Percentiles rank a stretch among this genome's conserved stretches.
Conservation (phyloP, 2,113 vertebrate species). For the Burhinus bistriatus region DNA sequence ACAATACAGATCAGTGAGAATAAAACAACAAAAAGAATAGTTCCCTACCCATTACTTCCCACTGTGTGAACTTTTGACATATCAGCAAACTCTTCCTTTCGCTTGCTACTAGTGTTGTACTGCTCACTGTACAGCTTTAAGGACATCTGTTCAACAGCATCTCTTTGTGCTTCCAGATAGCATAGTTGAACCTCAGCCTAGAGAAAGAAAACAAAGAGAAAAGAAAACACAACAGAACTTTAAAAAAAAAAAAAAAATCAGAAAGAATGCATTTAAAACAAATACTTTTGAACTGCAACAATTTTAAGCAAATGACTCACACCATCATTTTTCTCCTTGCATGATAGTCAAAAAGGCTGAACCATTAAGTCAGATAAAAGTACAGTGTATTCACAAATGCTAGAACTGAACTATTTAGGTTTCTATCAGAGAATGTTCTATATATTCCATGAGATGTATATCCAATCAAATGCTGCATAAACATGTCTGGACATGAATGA, state of each 20-base stretch:
- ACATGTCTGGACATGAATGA: background rate
- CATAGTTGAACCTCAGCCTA: conserved; percentile 82
- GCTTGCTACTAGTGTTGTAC: conserved; percentile 78
- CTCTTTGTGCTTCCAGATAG: conserved; percentile 86
- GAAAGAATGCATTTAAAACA: conserved; percentile 62
- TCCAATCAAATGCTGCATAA: background rate
- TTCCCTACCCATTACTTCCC: conserved; percentile 79
- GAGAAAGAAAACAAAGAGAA: conserved; percentile 69
- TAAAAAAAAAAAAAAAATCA: background rate
- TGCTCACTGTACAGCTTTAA: conserved; percentile 86
- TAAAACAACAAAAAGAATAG: conserved; percentile 74
- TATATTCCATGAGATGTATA: background rate
- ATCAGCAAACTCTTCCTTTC: conserved; percentile 80
- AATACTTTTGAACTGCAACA: conserved; percentile 18
- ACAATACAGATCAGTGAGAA: conserved; percentile 67
- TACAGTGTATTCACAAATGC: conserved; percentile 4
- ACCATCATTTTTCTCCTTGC: background rate
- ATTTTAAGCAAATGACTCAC: conserved; percentile 16
- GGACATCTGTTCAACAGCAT: conserved; percentile 91
- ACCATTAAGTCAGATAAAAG: background rate
- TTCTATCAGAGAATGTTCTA: conserved; percentile 21
- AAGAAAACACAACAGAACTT: background rate
- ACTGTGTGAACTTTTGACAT: conserved; percentile 86
- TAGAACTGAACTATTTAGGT: conserved; percentile 31
- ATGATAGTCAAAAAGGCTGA: conserved; percentile 2